Percentiles rank a stretch among this genome's conserved stretches.
phyloP scores from a whole-genome alignment of 2,113 vertebrate genomes.

The Eretmochelys imbricata region DNA sequence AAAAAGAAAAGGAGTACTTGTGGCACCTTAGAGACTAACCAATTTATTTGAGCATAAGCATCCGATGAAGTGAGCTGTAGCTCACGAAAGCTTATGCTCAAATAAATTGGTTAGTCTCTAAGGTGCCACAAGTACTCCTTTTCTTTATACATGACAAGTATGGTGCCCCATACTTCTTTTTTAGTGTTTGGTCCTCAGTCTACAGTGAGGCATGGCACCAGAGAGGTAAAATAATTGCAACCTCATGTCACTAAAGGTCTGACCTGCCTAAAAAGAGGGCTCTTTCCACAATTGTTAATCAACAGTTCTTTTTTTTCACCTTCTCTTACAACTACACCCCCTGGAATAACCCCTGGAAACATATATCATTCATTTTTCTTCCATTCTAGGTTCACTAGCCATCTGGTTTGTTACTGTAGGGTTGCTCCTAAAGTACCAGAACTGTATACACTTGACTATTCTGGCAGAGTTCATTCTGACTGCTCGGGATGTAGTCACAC shows the following conservation, averaged over 20 bases:
- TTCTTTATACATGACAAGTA: background rate
- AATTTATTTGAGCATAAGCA: no score
- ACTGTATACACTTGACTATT: background rate
- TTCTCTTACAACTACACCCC: background rate
- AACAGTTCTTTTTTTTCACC: background rate
- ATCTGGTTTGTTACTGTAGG: background rate
- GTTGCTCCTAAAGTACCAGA: background rate
- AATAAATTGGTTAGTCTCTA: no score
- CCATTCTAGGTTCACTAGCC: background rate
- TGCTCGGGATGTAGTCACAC: fast-evolving
- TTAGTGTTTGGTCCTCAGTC: background rate
- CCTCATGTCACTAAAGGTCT: background rate
- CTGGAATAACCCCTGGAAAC: background rate
- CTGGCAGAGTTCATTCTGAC: background rate
- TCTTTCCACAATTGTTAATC: background rate
- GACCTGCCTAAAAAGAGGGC: background rate
- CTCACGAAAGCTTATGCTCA: no score
- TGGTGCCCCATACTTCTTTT: background rate
- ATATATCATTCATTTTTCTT: background rate
- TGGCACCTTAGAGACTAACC: no score
- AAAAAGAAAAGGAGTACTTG: no score
- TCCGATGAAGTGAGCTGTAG: no score
- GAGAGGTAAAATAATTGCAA: background rate
- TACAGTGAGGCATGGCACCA: background rate
- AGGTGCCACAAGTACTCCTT: no score